Evolutionary conservation across 2,888 invertebrate species (phyloP).

Genomic region (Synergus gifuensis): DNA sequence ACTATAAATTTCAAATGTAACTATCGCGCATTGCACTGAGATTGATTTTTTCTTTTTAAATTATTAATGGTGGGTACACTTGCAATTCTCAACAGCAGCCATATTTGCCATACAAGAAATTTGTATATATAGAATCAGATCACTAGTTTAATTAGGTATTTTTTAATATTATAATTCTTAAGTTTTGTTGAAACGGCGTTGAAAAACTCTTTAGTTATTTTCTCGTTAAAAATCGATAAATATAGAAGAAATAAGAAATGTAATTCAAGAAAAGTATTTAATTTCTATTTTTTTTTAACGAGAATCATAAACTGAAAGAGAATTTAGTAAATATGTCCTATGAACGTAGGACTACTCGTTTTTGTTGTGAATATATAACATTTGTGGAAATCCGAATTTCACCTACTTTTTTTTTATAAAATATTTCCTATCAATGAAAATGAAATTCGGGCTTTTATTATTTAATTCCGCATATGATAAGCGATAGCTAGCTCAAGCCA

Average conservation of each 20-base stretch:
- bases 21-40: background rate
- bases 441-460: constrained; percentile 15
- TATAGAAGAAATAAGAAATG: constrained; percentile 10
- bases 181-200: background rate
- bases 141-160: background rate
- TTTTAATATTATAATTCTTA: constrained; percentile 29
- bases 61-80: background rate
- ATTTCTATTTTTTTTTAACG: constrained; percentile 26
- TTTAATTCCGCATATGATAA: constrained; percentile 10
- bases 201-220: constrained; percentile 31
- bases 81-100: constrained; percentile 11
- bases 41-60: background rate
- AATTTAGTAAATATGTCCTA: background rate
- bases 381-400: background rate
- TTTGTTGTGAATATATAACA: background rate
- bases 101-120: constrained; percentile 23
- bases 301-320: background rate
- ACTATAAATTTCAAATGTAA: background rate
- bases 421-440: background rate
- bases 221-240: constrained; percentile 6
- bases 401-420: background rate
- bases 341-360: background rate
- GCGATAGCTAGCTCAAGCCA: constrained; percentile 34
- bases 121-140: background rate
- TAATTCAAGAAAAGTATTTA: constrained; percentile 46